phyloP scores from a whole-genome alignment of 2,888 invertebrate species.

The Caenorhabditis virilis region DNA sequence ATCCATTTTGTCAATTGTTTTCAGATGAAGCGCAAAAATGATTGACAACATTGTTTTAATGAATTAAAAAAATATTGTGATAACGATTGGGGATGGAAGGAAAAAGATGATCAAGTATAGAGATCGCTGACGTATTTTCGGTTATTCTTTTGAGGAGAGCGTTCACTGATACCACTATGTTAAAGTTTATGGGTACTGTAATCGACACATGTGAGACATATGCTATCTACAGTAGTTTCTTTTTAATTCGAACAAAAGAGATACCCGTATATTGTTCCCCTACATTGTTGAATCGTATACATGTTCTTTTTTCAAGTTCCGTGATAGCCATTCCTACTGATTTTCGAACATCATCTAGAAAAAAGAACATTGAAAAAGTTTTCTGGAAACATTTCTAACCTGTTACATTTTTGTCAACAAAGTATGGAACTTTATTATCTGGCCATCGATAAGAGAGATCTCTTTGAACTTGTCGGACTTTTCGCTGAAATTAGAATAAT shows the following conservation, averaged over 20 bases:
- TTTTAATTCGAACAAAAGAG: too few relatives aligned
- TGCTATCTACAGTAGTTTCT: too few relatives aligned
- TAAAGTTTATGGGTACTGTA: background rate
- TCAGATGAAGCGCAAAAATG: background rate
- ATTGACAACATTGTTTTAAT: background rate
- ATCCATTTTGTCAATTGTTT: background rate
- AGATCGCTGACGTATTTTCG: too few relatives aligned
- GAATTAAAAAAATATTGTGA: background rate
- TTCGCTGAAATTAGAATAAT: conserved; percentile 14
- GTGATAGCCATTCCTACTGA: conserved; percentile 30
- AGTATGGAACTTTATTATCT: conserved; percentile 30
- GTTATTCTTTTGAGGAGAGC: too few relatives aligned
- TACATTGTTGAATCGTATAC: conserved; percentile 27
- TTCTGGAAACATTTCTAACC: conserved; percentile 5
- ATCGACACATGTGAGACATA: too few relatives aligned
- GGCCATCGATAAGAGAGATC: conserved; percentile 42
- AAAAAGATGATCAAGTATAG: too few relatives aligned
- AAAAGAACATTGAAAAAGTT: background rate
- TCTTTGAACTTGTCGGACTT: conserved; percentile 39
- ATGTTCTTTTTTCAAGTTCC: conserved; percentile 20
- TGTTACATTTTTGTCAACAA: conserved; percentile 29
- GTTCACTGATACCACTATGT: too few relatives aligned
- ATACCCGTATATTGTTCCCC: too few relatives aligned
- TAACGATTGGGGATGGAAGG: too few relatives aligned
- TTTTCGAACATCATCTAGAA: conserved; percentile 22